A percentile compares a stretch with the other conserved stretches of the same genome.
Conservation (phyloP, 2,797 vertebrate species). For the Oreonectes daqikongensis region DNA sequence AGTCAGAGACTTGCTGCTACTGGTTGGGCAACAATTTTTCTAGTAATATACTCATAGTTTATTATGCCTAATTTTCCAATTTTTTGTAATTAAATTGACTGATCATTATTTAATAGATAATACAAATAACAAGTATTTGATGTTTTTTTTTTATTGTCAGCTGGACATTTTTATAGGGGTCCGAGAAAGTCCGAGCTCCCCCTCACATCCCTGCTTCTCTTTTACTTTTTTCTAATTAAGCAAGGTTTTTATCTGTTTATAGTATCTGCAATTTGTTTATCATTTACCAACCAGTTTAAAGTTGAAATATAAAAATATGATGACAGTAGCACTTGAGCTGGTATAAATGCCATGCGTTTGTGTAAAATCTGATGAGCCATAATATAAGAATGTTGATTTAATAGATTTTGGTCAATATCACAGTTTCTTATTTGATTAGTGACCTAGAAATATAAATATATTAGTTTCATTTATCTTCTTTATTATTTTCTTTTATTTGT, state of each 20-base stretch:
- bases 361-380: not conserved
- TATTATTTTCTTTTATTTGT: not conserved
- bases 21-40: too few relatives aligned
- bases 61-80: too few relatives aligned
- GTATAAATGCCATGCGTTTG: too few relatives aligned
- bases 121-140: too few relatives aligned
- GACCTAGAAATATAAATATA: not conserved
- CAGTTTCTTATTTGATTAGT: not conserved
- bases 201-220: not conserved
- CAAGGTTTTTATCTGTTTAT: not conserved
- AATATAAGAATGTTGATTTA: not conserved
- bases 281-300: not conserved
- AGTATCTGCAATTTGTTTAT: not conserved
- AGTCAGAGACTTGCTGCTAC: not conserved
- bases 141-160: too few relatives aligned
- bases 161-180: too few relatives aligned
- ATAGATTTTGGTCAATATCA: not conserved
- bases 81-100: too few relatives aligned
- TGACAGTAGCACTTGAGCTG: too few relatives aligned
- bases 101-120: too few relatives aligned
- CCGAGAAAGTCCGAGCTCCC: too few relatives aligned
- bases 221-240: not conserved
- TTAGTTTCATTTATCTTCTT: not conserved
- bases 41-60: too few relatives aligned
- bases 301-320: not conserved